Percentiles rank a stretch among this genome's conserved stretches.
Evolutionary conservation across 2,888 invertebrate genomes (phyloP).

Genomic region (Campaea margaritaria): DNA sequence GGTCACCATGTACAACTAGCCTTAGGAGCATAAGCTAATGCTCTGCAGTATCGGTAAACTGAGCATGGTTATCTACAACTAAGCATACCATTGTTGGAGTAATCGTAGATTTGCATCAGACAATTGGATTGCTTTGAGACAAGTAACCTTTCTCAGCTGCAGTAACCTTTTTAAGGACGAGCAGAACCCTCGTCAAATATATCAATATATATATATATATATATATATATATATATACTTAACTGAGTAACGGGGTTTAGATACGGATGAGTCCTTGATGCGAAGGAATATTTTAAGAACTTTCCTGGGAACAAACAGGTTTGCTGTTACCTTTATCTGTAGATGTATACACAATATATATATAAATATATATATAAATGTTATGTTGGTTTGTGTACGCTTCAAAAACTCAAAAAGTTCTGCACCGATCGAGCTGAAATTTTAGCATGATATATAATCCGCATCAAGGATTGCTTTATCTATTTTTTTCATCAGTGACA

Average conservation of each 20-base stretch:
- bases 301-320: conserved; percentile 1
- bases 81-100: conserved; percentile 4
- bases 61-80: background rate
- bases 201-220: conserved; percentile 27
- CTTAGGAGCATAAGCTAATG: background rate
- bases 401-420: no score
- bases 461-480: no score
- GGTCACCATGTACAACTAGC: no score
- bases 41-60: conserved; percentile 5
- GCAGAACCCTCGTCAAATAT: conserved; percentile 24
- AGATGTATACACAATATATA: no score
- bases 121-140: conserved; percentile 21
- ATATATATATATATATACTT: conserved; percentile 17
- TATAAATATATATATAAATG: no score
- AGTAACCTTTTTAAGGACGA: conserved; percentile 19
- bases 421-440: no score
- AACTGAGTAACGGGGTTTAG: conserved; percentile 7
- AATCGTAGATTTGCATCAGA: conserved; percentile 22
- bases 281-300: conserved; percentile 19
- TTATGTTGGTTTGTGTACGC: no score
- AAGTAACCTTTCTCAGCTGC: conserved; percentile 26
- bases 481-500: no score
- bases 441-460: no score
- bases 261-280: conserved; percentile 18
- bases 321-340: background rate